A percentile compares a stretch with the other conserved stretches of the same genome.
Evolutionary conservation across 2,888 invertebrate species (phyloP).

Genomic region (Pyrgus malvae): DNA sequence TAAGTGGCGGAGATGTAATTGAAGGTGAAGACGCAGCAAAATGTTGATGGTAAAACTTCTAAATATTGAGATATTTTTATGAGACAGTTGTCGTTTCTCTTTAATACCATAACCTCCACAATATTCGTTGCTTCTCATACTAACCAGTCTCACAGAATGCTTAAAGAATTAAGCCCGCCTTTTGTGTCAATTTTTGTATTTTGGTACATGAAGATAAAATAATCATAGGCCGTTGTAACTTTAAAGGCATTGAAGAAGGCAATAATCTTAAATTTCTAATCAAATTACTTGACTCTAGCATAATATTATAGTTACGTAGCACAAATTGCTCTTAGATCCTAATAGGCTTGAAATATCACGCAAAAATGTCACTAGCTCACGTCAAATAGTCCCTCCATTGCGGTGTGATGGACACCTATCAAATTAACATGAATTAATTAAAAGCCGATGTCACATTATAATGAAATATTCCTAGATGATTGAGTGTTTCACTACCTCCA

Average conservation of each 20-base stretch:
- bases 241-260: no score
- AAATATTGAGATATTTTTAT: no score
- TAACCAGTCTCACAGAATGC: no score
- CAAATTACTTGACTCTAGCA: background rate
- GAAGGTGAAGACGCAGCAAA: background rate
- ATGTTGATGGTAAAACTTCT: no score
- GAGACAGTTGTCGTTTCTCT: no score
- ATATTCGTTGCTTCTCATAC: no score
- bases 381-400: background rate
- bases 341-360: constrained; percentile 21
- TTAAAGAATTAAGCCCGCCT: no score
- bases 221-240: no score
- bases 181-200: no score
- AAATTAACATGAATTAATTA: constrained; percentile 53
- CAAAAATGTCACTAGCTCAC: constrained; percentile 19
- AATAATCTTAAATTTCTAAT: background rate
- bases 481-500: constrained; percentile 30
- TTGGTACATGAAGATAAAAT: no score
- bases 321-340: constrained; percentile 8
- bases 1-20: background rate
- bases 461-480: constrained; percentile 34
- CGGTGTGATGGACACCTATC: constrained; percentile 39
- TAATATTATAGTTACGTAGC: constrained; percentile 1
- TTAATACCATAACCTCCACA: no score
- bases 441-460: constrained; percentile 41